A percentile compares a stretch with the other conserved stretches of the same genome.
phyloP scores from a whole-genome alignment of 2,797 vertebrate genomes.

The Loris lydekkerianus region DNA sequence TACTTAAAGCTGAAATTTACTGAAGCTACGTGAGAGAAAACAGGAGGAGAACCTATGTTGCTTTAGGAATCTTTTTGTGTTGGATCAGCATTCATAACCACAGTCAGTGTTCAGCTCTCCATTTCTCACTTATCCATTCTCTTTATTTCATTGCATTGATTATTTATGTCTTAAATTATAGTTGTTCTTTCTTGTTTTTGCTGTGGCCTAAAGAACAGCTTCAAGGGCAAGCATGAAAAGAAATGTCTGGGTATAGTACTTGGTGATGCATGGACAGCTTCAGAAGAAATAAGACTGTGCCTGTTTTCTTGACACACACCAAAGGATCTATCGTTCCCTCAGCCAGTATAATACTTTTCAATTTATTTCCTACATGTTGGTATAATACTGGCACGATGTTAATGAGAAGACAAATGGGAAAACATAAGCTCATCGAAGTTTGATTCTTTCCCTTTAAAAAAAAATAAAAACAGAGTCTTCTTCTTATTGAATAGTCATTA shows the following conservation, averaged over 20 bases:
- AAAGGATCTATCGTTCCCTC: neutral
- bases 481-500: neutral
- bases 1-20: conserved; percentile 66
- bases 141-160: conserved; percentile 40
- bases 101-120: neutral
- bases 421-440: neutral
- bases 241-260: neutral
- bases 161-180: conserved; percentile 60
- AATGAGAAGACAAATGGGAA: conserved; percentile 32
- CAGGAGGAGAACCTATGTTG: neutral
- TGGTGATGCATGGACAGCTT: neutral
- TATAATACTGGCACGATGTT: neutral
- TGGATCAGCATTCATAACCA: conserved; percentile 38
- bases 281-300: neutral
- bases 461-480: neutral
- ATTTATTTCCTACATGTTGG: neutral
- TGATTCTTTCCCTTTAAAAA: neutral
- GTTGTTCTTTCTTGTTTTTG: neutral
- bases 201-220: conserved; percentile 44
- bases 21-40: conserved; percentile 43
- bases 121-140: conserved; percentile 11
- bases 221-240: conserved; percentile 41
- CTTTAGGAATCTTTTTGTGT: conserved; percentile 61
- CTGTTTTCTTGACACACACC: neutral
- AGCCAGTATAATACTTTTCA: neutral